Evolutionary conservation across 2,888 invertebrate genomes (phyloP), one percentile per base, ranked within the genome.

Genomic region (Callyntrura sp.): DNA sequence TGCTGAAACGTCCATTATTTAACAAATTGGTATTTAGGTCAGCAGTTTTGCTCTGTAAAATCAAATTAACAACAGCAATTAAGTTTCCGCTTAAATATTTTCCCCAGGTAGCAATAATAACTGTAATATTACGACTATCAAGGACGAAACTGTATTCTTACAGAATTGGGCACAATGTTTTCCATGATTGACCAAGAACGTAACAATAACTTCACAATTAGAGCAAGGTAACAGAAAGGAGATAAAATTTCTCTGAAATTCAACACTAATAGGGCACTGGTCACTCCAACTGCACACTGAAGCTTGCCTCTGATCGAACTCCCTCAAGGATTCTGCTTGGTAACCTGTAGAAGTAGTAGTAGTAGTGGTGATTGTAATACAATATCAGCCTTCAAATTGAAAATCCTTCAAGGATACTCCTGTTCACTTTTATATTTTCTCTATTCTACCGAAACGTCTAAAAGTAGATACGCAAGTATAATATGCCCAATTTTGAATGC

Each of bases 1-100:
- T 90, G 17, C 87, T 84, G 25, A 90, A 78, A 14, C 87, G 73
- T 88, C 79, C 87, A 88, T 81, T 88, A 17, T 55, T 62, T 12
- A 88, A 12, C 17, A 45, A 17, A 35, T 70, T 73, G 5, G 23
- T n/a, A 51, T 43, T 78, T 48, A 86, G 62, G 28, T 88, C 82
- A 51, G 14, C 11, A 23, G 25, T 48, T 23, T 57, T n/a, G n/a
- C n/a, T 43, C 87, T 87, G 48, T 1, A 60, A 25, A 68, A 45
- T 35, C 2, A 45, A 48, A 20, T 17, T n/a, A n/a, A 35, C 17
- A 3, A 60, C 57, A 17, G 5, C n/a, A 62, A 62, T 14, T 81
- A 45, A 48, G 14, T 43, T 4, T 45, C 0, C 8, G 23, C 45
- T 20, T n/a, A 35, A 23, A 65, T 60, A 57, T 55, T 17, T 35